Evolutionary conservation across 2,888 invertebrate species (phyloP).

Genomic region (Zootermopsis nevadensis): DNA sequence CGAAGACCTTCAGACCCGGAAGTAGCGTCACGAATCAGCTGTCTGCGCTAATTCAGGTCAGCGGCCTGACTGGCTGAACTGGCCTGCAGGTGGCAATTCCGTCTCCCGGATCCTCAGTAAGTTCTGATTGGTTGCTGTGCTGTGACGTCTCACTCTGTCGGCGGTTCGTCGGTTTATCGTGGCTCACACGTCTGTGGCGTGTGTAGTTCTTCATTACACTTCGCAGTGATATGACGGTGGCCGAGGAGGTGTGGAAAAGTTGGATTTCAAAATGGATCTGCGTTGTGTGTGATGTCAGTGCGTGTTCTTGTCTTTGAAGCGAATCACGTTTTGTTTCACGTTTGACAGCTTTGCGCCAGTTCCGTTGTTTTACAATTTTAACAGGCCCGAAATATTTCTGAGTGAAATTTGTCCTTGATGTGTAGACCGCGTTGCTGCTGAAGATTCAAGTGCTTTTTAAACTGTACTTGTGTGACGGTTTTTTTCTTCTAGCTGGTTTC

Average conservation of each 20-base stretch:
- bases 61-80: slow-evolving; percentile 43
- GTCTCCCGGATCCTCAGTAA: slow-evolving; percentile 53
- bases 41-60: slow-evolving; percentile 48
- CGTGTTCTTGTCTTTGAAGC: neutral
- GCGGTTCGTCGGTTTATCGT: slow-evolving; percentile 9
- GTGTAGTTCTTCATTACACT: neutral
- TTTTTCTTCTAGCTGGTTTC: neutral
- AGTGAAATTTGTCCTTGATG: slow-evolving; percentile 12
- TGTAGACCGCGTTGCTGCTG: neutral
- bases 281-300: neutral
- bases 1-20: slow-evolving; percentile 55
- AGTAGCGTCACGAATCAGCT: slow-evolving; percentile 52
- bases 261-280: neutral
- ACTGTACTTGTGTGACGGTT: neutral
- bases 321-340: neutral
- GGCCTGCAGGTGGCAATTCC: slow-evolving; percentile 51
- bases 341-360: neutral
- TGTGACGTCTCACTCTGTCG: slow-evolving; percentile 27
- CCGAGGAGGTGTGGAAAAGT: neutral
- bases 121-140: slow-evolving; percentile 46
- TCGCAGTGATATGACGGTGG: slow-evolving; percentile 16
- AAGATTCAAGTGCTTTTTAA: neutral
- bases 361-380: neutral
- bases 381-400: neutral
- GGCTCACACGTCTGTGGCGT: neutral